Evolutionary conservation across 1,140 invertebrate species (phyloP).

Genomic region (Ceratosolen fusciceps): DNA sequence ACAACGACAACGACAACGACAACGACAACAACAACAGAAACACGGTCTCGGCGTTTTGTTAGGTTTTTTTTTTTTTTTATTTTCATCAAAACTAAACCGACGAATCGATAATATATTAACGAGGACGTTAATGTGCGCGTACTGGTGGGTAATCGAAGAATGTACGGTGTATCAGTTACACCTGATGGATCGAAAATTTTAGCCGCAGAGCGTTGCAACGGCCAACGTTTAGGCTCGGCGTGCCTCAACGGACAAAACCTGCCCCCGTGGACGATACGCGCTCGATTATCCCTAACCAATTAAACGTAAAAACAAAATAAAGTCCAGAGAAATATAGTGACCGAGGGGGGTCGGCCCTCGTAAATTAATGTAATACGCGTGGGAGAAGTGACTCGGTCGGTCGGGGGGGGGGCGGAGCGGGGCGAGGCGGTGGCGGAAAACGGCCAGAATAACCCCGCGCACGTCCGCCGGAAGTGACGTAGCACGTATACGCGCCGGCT

Average conservation of each 20-base stretch:
- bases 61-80: too few species aligned
- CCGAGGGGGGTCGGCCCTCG: slow-evolving; percentile 2
- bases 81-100: too few species aligned
- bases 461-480: slow-evolving; percentile 60
- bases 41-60: too few species aligned
- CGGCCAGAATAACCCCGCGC: slow-evolving; percentile 9
- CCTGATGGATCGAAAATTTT: too few species aligned
- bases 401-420: not conserved
- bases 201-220: too few species aligned
- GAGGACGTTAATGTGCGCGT: too few species aligned
- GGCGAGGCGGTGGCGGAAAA: not conserved
- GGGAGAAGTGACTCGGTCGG: slow-evolving; percentile 12
- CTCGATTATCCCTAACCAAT: slow-evolving; percentile 38
- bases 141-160: too few species aligned
- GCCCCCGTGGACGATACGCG: not conserved
- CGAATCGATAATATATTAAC: too few species aligned
- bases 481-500: slow-evolving; percentile 35
- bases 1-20: too few species aligned
- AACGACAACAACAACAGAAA: too few species aligned
- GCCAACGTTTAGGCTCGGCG: too few species aligned
- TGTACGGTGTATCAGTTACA: too few species aligned
- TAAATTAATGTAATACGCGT: slow-evolving; percentile 44
- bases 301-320: slow-evolving; percentile 35
- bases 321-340: slow-evolving; percentile 2
- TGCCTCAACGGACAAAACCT: not conserved